A percentile compares a stretch with the other conserved stretches of the same genome.
These are phyloP conservation scores for Montifringilla adamsi DNA, from an alignment of 2,113 vertebrate species.

Conservation along the genomic window DNA sequence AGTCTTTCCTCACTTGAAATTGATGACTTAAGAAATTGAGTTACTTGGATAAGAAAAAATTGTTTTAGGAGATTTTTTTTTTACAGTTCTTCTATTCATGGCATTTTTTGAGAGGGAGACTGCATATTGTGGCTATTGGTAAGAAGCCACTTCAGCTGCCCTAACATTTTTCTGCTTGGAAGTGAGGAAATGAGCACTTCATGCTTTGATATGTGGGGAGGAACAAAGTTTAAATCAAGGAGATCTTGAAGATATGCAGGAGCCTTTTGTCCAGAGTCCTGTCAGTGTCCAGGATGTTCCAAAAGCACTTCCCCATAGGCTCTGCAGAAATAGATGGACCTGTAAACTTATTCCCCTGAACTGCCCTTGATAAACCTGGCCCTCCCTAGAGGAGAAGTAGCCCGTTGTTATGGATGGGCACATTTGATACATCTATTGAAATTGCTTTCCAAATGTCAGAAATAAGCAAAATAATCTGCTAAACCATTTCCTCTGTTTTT, in stretches of 20 bases:
- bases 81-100: background rate
- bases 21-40: background rate
- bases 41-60: background rate
- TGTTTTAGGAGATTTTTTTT: background rate
- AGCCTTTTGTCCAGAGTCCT: background rate
- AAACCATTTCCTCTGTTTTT: background rate
- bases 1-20: background rate
- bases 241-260: background rate
- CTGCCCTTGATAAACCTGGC: background rate
- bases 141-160: background rate
- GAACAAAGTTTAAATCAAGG: background rate
- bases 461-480: background rate
- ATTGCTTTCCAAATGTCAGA: background rate
- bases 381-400: background rate
- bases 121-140: background rate
- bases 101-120: background rate
- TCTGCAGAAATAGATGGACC: background rate
- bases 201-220: background rate
- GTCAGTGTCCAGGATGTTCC: background rate
- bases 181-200: background rate
- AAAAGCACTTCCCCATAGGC: background rate
- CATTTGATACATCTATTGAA: background rate
- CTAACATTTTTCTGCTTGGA: background rate
- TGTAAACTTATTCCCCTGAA: background rate
- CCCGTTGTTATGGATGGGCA: background rate